phyloP scores from a whole-genome alignment of 2,888 invertebrate genomes.

The Lasioglossum villosulum region DNA sequence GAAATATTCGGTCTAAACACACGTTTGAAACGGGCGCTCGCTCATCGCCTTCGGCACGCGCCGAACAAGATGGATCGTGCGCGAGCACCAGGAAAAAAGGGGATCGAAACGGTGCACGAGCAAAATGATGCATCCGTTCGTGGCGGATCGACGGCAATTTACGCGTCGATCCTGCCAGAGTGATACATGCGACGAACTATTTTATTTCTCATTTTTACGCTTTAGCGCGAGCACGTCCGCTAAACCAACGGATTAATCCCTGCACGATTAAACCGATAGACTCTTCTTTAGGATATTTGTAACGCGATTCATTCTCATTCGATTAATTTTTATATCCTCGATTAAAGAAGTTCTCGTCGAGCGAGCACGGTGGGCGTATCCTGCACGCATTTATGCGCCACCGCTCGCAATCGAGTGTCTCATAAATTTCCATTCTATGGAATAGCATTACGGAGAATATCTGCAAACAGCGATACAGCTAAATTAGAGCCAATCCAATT shows the following conservation, averaged over 20 bases:
- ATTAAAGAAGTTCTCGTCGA: background rate
- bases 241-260: background rate
- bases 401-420: background rate
- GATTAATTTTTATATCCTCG: background rate
- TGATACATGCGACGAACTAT: slow-evolving; percentile 52
- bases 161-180: slow-evolving; percentile 58
- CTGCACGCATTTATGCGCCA: background rate
- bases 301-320: background rate
- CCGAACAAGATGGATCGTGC: slow-evolving; percentile 65
- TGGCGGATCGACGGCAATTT: slow-evolving; percentile 44
- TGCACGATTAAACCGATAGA: background rate
- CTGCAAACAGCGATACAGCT: background rate
- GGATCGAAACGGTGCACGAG: slow-evolving; percentile 11
- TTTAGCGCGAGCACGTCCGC: background rate
- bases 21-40: slow-evolving; percentile 47
- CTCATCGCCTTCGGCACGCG: slow-evolving; percentile 58
- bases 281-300: background rate
- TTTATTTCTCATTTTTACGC: background rate
- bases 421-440: slow-evolving; percentile 8
- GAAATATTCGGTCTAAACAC: slow-evolving; percentile 61
- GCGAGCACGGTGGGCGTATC: background rate
- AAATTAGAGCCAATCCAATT: background rate
- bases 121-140: slow-evolving; percentile 55
- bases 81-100: slow-evolving; percentile 21
- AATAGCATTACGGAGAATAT: background rate